These are phyloP conservation scores for Synergus gifuensis DNA, from an alignment of 2,888 invertebrate species.

Conservation along the genomic window DNA sequence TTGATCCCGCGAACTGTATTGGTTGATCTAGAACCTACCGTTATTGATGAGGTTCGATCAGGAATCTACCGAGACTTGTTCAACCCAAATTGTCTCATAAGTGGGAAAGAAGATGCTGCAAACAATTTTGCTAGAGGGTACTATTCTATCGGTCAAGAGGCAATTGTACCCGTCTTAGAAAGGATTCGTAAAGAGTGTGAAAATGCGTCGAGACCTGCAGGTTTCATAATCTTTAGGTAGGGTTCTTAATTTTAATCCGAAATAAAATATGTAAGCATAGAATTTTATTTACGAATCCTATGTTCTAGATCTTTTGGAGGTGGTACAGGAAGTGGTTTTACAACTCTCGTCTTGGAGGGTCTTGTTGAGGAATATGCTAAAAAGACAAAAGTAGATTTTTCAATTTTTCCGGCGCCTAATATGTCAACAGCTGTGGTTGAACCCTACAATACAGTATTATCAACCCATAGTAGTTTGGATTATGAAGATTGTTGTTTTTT, in stretches of 20 bases:
- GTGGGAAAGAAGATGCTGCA: conserved; percentile 98
- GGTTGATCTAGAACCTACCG: conserved; percentile 97
- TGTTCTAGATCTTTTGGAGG: conserved; percentile 91
- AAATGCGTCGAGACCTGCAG: conserved; percentile 95
- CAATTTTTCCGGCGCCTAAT: conserved; percentile 97
- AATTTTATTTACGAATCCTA: neutral
- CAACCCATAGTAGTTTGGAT: conserved; percentile 96
- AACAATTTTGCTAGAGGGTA: conserved; percentile 99
- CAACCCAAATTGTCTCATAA: conserved; percentile 98
- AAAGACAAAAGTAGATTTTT: conserved; percentile 97
- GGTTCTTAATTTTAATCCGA: no score
- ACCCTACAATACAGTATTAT: conserved; percentile 97
- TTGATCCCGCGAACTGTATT: conserved; percentile 97
- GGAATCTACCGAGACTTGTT: conserved; percentile 97
- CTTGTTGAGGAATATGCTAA: conserved; percentile 97
- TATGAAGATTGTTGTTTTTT: conserved; percentile 98
- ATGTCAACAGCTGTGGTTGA: conserved; percentile 95
- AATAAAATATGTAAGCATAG: no score
- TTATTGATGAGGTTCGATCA: conserved; percentile 90
- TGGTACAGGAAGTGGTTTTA: conserved; percentile 97
- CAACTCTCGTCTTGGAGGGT: conserved; percentile 96
- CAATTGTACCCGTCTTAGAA: conserved; percentile 93
- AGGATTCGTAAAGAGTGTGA: conserved; percentile 92
- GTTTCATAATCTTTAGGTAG: conserved; percentile 91
- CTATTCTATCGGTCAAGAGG: conserved; percentile 97